Base-by-base conservation (phyloP, 2,797 vertebrate species). In the Anolis apletophallus region DNA sequence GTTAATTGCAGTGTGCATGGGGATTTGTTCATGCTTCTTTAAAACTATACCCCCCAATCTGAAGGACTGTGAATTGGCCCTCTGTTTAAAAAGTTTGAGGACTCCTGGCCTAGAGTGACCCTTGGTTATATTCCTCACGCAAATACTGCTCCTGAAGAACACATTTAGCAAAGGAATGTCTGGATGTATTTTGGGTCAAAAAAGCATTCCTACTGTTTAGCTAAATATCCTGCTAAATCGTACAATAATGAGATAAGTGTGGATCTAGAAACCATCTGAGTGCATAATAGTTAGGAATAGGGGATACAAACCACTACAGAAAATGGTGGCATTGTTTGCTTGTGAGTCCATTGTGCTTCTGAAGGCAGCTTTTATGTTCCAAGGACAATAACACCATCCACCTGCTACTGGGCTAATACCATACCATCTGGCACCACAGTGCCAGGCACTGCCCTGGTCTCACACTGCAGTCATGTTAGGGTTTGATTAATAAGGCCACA, bases 391-490 rank as follows among this genome's bases (percentile, higher is more conserved):
- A 52, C 61, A 77, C 52, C 8, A n/a, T 59, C 13, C 72, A n/a
- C 73, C 54, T 71, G 26, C 74, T 85, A 9, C 32, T 55, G 14
- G 32, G 57, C 67, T 71, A 54, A 59, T 59, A 21, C 52, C 73
- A 61, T 59, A 34, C 73, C 83, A 81, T 88, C 79, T 88, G 87
- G 83, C 52, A 54, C 40, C 73, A 40, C 83, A 85, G 81, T 59
- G 52, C n/a, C 40, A 50, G 40, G 36, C 73, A n/a, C 54, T 61
- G 54, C 55, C 79, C 73, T 88, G 12, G 10, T 81, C 34, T 81
- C 9, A 71, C 64, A 32, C 46, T 11, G 32, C 5, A 14, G 61
- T 57, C 71, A 13, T 81, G 72, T 81, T 36, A 81, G 54, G 79
- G 34, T 81, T 69, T 85, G 54, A 81, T 88, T 85, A 81, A 85